These are phyloP conservation scores for Sapajus apella DNA, from an alignment of 2,113 vertebrate genomes.

Conservation along the genomic window DNA sequence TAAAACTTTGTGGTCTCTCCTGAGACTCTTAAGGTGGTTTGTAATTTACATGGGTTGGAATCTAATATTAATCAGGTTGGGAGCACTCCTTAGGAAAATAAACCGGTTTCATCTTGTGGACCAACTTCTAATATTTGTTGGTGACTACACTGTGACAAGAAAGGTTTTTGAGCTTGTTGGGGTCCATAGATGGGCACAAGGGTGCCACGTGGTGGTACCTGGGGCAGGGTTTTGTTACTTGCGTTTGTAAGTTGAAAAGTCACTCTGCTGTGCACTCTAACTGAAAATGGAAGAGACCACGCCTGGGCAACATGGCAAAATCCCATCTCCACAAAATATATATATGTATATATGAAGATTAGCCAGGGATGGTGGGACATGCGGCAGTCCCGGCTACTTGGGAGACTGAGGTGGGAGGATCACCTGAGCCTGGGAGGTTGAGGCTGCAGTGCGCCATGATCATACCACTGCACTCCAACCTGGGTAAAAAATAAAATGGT, in stretches of 20 bases:
- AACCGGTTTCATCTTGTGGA: neutral
- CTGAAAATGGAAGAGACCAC: neutral
- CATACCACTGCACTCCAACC: neutral
- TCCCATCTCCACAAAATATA: no score
- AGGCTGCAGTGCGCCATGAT: neutral
- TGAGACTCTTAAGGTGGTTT: rapidly evolving
- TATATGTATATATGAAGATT: no score
- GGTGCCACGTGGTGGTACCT: rapidly evolving
- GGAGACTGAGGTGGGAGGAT: neutral
- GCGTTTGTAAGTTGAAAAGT: neutral
- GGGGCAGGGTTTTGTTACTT: neutral
- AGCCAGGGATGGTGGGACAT: no score
- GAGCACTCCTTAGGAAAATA: neutral
- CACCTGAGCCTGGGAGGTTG: neutral
- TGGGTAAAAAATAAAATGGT: neutral
- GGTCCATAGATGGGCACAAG: rapidly evolving
- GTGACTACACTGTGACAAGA: neutral
- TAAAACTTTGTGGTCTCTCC: neutral
- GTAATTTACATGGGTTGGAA: neutral
- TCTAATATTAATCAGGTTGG: rapidly evolving
- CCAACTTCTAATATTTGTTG: neutral
- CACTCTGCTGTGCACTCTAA: neutral
- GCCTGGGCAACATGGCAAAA: no score
- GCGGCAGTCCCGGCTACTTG: neutral
- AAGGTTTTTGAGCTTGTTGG: neutral